phyloP scores from a whole-genome alignment of 2,113 vertebrate species.

The Melanerpes aurifrons region DNA sequence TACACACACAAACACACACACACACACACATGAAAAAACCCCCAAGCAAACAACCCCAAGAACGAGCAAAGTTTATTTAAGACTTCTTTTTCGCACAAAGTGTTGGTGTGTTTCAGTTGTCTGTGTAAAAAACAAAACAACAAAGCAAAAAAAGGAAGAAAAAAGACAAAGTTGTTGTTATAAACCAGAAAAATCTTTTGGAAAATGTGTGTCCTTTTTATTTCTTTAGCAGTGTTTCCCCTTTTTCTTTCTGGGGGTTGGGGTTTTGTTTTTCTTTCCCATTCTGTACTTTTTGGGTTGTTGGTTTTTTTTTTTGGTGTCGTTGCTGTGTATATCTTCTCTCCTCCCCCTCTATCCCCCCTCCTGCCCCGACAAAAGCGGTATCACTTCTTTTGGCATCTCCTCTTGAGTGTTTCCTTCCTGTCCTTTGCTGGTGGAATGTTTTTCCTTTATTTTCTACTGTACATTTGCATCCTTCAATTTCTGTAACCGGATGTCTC shows the following conservation, averaged over 20 bases:
- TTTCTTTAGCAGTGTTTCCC: slow-evolving; percentile 42
- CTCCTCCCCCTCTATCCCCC: background rate
- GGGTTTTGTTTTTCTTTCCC: background rate
- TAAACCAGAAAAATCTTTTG: slow-evolving; percentile 80
- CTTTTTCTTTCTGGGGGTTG: background rate
- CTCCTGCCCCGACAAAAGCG: background rate
- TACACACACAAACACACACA: slow-evolving; percentile 44
- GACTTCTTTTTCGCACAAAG: slow-evolving; percentile 86
- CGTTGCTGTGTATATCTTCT: background rate
- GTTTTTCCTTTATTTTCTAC: slow-evolving; percentile 1
- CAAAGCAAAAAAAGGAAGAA: slow-evolving; percentile 73
- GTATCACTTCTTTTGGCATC: background rate
- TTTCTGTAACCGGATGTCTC: slow-evolving; percentile 7
- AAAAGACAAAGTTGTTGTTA: slow-evolving; percentile 76
- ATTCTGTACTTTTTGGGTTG: background rate
- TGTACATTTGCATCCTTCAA: background rate
- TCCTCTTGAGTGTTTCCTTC: background rate
- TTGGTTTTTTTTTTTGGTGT: background rate
- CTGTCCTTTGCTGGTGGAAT: slow-evolving; percentile 38
- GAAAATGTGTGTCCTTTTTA: slow-evolving; percentile 63
- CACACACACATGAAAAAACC: slow-evolving; percentile 50
- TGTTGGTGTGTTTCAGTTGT: slow-evolving; percentile 80
- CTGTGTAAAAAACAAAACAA: slow-evolving; percentile 65
- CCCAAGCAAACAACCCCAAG: background rate
- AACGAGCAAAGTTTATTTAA: slow-evolving; percentile 82